A percentile compares a stretch with the other conserved stretches of the same genome.
phyloP scores from a whole-genome alignment of 2,113 vertebrate genomes.

The Gobiocypris rarus region DNA sequence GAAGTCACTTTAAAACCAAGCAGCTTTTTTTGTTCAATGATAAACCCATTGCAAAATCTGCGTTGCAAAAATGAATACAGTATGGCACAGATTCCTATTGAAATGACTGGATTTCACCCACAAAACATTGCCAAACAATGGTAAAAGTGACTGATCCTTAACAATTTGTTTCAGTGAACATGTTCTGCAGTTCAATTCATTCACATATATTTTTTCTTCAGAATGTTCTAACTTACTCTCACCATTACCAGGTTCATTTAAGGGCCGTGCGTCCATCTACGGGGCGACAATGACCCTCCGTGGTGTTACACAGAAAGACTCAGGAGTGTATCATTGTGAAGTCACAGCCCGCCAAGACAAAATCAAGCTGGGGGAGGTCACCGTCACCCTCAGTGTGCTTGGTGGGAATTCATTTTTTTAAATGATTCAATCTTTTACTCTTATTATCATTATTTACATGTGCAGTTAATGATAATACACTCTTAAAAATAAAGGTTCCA shows the following conservation, averaged over 20 bases:
- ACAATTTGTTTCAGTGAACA: too few relatives aligned
- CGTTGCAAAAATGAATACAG: too few relatives aligned
- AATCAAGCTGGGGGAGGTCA: conserved; percentile 81
- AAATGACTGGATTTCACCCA: too few relatives aligned
- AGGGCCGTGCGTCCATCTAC: conserved; percentile 82
- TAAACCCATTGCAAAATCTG: too few relatives aligned
- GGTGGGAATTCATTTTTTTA: conserved; percentile 70
- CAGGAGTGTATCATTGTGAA: conserved; percentile 92
- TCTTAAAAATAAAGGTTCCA: too few relatives aligned
- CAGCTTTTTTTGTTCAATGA: too few relatives aligned
- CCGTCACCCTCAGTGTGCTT: conserved; percentile 82
- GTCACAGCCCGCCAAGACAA: conserved; percentile 84
- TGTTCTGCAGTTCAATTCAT: too few relatives aligned
- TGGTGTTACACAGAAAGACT: conserved; percentile 87
- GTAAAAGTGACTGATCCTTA: too few relatives aligned
- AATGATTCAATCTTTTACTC: not conserved
- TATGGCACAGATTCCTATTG: too few relatives aligned
- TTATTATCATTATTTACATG: not conserved
- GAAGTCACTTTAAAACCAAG: not conserved
- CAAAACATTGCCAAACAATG: too few relatives aligned
- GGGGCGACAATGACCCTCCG: conserved; percentile 86
- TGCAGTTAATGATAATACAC: not conserved
- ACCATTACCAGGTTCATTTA: conserved; percentile 75
- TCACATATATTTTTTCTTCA: not conserved
- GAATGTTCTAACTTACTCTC: conserved; percentile 25